phyloP scores from a whole-genome alignment of 2,797 vertebrate genomes.

The Syngnathus rostellatus region DNA sequence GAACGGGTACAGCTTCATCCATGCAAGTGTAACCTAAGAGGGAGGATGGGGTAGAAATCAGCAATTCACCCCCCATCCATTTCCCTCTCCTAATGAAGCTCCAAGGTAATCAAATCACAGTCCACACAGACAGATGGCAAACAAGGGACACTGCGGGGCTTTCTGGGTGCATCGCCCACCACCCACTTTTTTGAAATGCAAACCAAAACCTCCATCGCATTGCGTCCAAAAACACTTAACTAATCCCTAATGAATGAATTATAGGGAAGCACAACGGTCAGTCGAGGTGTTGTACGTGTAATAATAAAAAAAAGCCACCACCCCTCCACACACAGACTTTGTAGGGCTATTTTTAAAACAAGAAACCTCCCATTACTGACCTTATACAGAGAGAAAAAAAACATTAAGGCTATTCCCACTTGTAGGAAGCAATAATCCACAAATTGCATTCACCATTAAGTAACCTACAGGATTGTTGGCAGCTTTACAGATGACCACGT shows the following conservation, averaged over 20 bases:
- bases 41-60: conserved; percentile 35
- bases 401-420: not conserved
- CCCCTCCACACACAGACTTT: not conserved
- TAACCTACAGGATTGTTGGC: conserved; percentile 7
- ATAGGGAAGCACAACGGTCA: not conserved
- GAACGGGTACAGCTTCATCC: conserved; percentile 54
- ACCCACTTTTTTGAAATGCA: not conserved
- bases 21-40: conserved; percentile 54
- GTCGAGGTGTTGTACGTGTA: not conserved
- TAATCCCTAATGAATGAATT: not conserved
- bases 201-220: not conserved
- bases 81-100: conserved; percentile 56
- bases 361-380: not conserved
- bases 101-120: conserved; percentile 58
- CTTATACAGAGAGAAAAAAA: not conserved
- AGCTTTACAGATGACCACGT: conserved; percentile 7
- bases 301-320: not conserved
- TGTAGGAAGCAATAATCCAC: conserved; percentile 4
- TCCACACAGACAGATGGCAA: conserved; percentile 60
- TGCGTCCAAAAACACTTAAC: not conserved
- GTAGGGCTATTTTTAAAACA: not conserved
- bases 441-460: conserved; percentile 6
- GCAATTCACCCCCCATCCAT: conserved; percentile 38
- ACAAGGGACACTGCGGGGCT: conserved; percentile 28
- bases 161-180: conserved; percentile 13